Conservation (phyloP, 2,888 invertebrate genomes). For the Thereva nobilitata region DNA sequence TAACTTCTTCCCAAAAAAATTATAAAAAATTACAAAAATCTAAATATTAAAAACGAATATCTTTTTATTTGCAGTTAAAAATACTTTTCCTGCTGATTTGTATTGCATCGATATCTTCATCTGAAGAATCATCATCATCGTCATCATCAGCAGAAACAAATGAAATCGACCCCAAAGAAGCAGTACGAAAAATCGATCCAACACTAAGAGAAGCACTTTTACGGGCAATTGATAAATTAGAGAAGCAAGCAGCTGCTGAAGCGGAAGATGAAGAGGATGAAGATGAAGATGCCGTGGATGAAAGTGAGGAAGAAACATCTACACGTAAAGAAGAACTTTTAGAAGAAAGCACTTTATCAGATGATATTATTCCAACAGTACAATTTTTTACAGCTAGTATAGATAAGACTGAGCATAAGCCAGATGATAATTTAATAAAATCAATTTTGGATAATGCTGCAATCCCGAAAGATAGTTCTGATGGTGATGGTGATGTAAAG, state of each 20-base stretch:
- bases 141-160: conserved; percentile 51
- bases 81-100: conserved; percentile 22
- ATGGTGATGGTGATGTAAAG: conserved; percentile 11
- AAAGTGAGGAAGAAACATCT: conserved; percentile 52
- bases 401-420: conserved; percentile 26
- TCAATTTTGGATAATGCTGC: conserved; percentile 22
- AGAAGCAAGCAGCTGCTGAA: conserved; percentile 63
- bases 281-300: conserved; percentile 49
- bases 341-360: conserved; percentile 56
- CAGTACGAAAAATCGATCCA: conserved; percentile 64
- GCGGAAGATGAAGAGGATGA: conserved; percentile 48
- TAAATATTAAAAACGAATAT: no score
- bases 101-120: conserved; percentile 28
- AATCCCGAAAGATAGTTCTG: conserved; percentile 1
- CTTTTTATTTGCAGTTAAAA: not conserved
- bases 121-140: conserved; percentile 39
- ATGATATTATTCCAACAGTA: conserved; percentile 58
- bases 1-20: no score
- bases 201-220: conserved; percentile 75
- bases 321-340: conserved; percentile 55
- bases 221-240: conserved; percentile 75
- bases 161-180: conserved; percentile 61
- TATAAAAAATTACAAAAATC: no score
- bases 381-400: conserved; percentile 62
- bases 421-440: conserved; percentile 21